These are phyloP conservation scores for Neolamprologus falcicula DNA, from an alignment of 2,113 vertebrate genomes.

Conservation along the genomic window DNA sequence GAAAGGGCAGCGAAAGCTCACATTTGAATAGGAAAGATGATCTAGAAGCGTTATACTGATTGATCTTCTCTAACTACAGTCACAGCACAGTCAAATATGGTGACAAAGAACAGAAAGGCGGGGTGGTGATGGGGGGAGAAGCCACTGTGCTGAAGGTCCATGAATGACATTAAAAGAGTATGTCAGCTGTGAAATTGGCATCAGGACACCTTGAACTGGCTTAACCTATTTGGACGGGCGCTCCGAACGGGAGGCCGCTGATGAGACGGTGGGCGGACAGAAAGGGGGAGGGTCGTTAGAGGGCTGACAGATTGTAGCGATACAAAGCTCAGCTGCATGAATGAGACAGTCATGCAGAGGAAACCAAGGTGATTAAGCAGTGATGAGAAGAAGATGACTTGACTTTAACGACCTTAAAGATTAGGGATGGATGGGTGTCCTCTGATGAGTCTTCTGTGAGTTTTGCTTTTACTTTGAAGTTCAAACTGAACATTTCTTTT, in stretches of 20 bases:
- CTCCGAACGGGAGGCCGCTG: background rate
- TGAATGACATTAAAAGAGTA: constrained; percentile 54
- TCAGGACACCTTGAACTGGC: constrained; percentile 58
- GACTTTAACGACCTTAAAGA: background rate
- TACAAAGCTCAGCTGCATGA: background rate
- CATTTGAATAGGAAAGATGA: background rate
- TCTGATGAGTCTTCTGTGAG: background rate
- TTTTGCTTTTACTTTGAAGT: background rate
- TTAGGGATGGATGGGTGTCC: background rate
- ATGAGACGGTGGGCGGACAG: background rate
- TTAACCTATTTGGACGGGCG: constrained; percentile 32
- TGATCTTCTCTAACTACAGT: constrained; percentile 4
- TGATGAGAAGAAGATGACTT: background rate
- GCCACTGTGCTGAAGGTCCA: constrained; percentile 1
- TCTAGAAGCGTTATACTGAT: background rate
- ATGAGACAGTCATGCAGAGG: background rate
- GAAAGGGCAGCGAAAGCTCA: background rate
- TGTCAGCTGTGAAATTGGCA: constrained; percentile 66
- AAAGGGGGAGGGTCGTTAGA: background rate
- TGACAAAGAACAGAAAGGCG: background rate
- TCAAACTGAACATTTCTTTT: background rate
- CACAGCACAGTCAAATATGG: background rate
- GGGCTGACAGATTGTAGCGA: background rate
- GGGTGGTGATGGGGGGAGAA: background rate
- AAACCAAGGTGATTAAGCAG: background rate